Evolutionary conservation across 2,113 vertebrate species (phyloP).

Genomic region (Lichenostomus cassidix): DNA sequence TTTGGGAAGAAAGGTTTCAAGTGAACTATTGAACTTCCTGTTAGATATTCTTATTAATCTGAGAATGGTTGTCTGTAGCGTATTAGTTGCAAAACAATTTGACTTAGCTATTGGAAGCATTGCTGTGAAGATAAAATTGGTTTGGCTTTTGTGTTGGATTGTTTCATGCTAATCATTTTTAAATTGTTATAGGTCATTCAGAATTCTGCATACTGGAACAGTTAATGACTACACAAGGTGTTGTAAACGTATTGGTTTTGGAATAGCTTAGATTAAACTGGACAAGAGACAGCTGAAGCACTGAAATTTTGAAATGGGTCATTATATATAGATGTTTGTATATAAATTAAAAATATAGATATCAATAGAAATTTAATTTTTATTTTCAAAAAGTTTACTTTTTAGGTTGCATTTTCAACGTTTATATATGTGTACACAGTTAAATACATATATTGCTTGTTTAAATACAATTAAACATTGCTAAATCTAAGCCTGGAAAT

Average conservation of each 20-base stretch:
- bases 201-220: background rate
- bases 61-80: background rate
- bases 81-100: background rate
- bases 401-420: background rate
- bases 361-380: background rate
- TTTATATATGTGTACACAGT: background rate
- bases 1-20: background rate
- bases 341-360: background rate
- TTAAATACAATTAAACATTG: background rate
- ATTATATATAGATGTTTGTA: background rate
- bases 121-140: background rate
- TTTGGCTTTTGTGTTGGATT: background rate
- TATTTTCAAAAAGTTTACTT: background rate
- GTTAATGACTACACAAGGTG: background rate
- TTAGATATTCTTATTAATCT: background rate
- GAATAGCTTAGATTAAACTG: background rate
- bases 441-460: background rate
- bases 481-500: background rate
- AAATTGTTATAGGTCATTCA: constrained; percentile 1
- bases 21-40: background rate
- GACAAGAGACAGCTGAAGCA: background rate
- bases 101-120: background rate
- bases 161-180: background rate
- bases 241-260: background rate
- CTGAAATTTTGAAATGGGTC: background rate